phyloP scores from a whole-genome alignment of 2,797 vertebrate genomes.

The Schizothorax lantsangensis region DNA sequence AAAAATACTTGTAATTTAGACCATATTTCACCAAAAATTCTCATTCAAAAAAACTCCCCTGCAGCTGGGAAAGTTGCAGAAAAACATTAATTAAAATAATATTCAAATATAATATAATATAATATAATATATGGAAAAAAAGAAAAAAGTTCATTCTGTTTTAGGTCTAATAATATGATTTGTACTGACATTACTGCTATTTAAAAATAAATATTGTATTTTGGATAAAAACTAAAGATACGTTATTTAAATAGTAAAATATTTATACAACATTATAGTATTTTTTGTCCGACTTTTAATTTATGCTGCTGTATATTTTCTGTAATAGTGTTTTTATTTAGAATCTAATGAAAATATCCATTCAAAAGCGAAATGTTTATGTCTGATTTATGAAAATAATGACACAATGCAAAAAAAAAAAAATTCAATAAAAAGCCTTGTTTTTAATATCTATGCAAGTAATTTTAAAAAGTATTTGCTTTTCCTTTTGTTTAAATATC shows the following conservation, averaged over 20 bases:
- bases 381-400: neutral
- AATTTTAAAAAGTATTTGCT: no score
- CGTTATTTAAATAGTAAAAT: neutral
- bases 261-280: no score
- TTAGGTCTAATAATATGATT: neutral
- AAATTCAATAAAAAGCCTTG: neutral
- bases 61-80: neutral
- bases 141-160: neutral
- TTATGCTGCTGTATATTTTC: neutral
- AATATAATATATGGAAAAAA: neutral
- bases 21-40: neutral
- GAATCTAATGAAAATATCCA: neutral
- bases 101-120: neutral
- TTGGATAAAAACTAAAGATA: no score
- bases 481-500: neutral
- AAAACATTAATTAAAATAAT: neutral
- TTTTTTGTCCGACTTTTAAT: no score
- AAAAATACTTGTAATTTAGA: neutral
- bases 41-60: neutral
- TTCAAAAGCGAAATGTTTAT: no score
- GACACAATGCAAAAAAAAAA: neutral
- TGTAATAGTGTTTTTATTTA: neutral
- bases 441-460: neutral
- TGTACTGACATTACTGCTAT: neutral
- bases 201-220: neutral